Evolutionary conservation across 2,797 vertebrate species (phyloP).

Genomic region (Oreonectes daqikongensis): DNA sequence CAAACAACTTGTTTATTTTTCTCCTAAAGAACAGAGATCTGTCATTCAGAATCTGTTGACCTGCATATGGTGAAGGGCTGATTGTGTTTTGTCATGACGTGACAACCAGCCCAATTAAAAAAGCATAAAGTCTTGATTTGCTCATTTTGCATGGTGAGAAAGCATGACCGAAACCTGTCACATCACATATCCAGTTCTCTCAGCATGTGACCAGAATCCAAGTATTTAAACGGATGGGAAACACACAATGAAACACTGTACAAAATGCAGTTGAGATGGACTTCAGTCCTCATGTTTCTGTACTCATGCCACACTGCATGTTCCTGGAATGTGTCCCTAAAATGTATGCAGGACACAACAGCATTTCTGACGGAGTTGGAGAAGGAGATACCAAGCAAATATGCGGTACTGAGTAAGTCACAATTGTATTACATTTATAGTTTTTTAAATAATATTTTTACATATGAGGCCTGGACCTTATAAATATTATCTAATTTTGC

Average conservation of each 20-base stretch:
- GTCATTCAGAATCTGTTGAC: background rate
- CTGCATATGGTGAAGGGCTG: background rate
- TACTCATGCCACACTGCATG: slow-evolving; percentile 16
- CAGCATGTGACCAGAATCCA: slow-evolving; percentile 42
- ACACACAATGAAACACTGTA: slow-evolving; percentile 21
- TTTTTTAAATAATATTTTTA: background rate
- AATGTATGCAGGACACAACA: slow-evolving; percentile 75
- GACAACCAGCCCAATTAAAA: background rate
- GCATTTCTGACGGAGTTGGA: slow-evolving; percentile 80
- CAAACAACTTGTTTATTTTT: background rate
- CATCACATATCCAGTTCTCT: slow-evolving; percentile 15
- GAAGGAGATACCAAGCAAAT: slow-evolving; percentile 74
- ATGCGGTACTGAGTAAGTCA: slow-evolving; percentile 84
- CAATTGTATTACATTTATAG: background rate
- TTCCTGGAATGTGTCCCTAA: slow-evolving; percentile 67
- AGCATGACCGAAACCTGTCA: slow-evolving; percentile 18
- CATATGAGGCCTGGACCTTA: background rate
- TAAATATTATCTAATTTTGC: background rate
- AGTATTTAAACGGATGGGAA: slow-evolving; percentile 69
- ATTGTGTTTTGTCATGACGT: background rate
- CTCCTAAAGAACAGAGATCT: background rate
- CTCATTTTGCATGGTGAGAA: slow-evolving; percentile 21
- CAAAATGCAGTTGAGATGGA: slow-evolving; percentile 66
- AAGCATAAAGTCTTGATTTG: slow-evolving; percentile 37
- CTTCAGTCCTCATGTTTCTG: slow-evolving; percentile 42